Evolutionary conservation across 1,140 invertebrate species (phyloP).

Genomic region (Solen grandis): DNA sequence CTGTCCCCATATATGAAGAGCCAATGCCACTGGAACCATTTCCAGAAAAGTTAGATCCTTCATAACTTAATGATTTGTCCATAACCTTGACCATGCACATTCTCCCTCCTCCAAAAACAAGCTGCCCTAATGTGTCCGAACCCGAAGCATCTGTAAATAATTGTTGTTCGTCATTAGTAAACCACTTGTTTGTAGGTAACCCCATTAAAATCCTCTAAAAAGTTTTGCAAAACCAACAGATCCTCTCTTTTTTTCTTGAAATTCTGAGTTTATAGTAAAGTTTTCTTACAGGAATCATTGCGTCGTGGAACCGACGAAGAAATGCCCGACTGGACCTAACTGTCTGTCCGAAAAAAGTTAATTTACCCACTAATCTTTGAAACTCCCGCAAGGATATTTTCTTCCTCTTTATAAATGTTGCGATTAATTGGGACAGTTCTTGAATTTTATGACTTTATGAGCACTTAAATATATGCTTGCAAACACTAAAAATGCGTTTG

Average conservation of each 20-base stretch:
- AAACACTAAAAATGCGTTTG: background rate
- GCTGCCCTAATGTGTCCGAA: background rate
- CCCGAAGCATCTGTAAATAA: too few relatives aligned
- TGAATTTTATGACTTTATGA: conserved; percentile 2
- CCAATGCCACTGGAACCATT: conserved; percentile 6
- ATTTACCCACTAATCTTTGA: conserved; percentile 14
- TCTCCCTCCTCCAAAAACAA: background rate
- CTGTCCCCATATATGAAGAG: background rate
- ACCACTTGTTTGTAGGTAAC: background rate
- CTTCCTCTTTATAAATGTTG: background rate
- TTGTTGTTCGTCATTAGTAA: background rate
- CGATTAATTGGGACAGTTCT: background rate
- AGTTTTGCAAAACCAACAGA: background rate
- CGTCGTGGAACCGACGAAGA: conserved; percentile 6
- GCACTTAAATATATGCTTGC: conserved; percentile 5
- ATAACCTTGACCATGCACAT: background rate
- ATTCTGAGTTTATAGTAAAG: background rate
- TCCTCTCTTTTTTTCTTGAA: background rate
- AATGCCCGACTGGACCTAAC: conserved; percentile 2
- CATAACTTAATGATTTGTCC: background rate
- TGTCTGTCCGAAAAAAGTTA: conserved; percentile 5
- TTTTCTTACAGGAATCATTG: background rate
- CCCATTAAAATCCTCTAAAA: conserved; percentile 8
- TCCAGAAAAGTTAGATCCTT: background rate
- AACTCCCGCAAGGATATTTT: background rate